Conservation (phyloP, 2,797 vertebrate species). For the Acrocephalus scirpaceus region DNA sequence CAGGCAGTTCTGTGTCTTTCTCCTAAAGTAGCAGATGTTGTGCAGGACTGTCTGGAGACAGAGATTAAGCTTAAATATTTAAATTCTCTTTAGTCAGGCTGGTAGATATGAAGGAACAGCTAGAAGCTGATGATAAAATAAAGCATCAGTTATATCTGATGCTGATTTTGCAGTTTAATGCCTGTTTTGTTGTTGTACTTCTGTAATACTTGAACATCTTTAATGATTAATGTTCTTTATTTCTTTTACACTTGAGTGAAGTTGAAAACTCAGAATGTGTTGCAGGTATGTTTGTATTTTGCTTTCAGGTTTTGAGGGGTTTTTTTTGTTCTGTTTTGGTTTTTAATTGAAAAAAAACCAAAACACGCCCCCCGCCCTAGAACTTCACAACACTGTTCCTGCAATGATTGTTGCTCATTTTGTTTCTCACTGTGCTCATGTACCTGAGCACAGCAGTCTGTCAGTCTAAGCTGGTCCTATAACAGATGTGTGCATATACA, state of each 20-base stretch:
- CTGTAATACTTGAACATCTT: background rate
- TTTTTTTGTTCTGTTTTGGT: background rate
- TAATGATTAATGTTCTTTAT: background rate
- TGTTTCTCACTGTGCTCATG: background rate
- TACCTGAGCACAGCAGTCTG: background rate
- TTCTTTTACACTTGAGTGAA: background rate
- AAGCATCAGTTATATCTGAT: background rate
- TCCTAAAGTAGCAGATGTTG: conserved; percentile 8
- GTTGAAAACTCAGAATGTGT: background rate
- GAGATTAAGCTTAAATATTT: conserved; percentile 8
- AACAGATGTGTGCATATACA: background rate
- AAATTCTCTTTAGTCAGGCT: background rate
- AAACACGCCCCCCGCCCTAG: background rate
- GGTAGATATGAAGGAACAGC: background rate
- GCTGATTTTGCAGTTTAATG: background rate
- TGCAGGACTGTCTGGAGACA: background rate
- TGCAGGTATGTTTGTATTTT: background rate
- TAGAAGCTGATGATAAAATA: background rate
- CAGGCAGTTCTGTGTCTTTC: background rate
- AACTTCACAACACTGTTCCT: background rate
- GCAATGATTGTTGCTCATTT: background rate
- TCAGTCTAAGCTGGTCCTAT: background rate
- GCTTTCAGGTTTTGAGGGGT: background rate
- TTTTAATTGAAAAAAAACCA: background rate
- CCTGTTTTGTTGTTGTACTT: background rate